A percentile compares a stretch with the other conserved stretches of the same genome.
Evolutionary conservation across 2,797 vertebrate species (phyloP).

Genomic region (Pteronotus mesoamericanus): DNA sequence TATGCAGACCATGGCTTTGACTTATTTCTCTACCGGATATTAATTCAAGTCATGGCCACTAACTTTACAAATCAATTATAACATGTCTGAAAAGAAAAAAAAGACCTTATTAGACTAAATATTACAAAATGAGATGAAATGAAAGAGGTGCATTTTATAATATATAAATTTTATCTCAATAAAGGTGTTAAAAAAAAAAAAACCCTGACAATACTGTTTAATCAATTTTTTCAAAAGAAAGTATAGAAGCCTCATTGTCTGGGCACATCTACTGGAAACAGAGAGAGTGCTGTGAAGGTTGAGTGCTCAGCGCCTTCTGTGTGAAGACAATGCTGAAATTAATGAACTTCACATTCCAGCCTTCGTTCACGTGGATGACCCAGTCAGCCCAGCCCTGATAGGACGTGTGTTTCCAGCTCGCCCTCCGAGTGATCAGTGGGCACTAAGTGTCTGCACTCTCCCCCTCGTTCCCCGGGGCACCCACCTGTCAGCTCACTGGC

Average conservation of each 20-base stretch:
- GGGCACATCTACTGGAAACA: not conserved
- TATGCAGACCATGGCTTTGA: not conserved
- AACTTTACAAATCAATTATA: slow-evolving; percentile 33
- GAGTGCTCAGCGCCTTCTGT: not conserved
- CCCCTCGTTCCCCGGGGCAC: not conserved
- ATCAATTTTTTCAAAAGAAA: not conserved
- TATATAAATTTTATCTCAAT: not conserved
- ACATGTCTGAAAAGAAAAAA: not conserved
- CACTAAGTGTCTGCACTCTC: not conserved
- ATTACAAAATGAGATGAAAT: slow-evolving; percentile 20
- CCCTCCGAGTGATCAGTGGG: not conserved
- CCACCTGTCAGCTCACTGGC: not conserved
- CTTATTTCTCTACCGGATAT: not conserved
- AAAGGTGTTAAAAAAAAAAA: not conserved
- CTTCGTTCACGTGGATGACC: not conserved
- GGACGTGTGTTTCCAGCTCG: not conserved
- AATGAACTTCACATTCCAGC: not conserved
- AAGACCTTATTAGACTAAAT: slow-evolving; percentile 15
- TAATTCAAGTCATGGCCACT: not conserved
- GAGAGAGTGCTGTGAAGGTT: not conserved
- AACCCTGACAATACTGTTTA: not conserved
- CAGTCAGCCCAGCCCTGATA: not conserved
- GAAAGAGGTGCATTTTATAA: not conserved
- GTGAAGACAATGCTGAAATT: not conserved
- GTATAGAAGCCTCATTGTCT: not conserved